Percentiles rank a stretch among this genome's conserved stretches.
phyloP scores from a whole-genome alignment of 2,888 invertebrate species.

The Oasisia sp. region DNA sequence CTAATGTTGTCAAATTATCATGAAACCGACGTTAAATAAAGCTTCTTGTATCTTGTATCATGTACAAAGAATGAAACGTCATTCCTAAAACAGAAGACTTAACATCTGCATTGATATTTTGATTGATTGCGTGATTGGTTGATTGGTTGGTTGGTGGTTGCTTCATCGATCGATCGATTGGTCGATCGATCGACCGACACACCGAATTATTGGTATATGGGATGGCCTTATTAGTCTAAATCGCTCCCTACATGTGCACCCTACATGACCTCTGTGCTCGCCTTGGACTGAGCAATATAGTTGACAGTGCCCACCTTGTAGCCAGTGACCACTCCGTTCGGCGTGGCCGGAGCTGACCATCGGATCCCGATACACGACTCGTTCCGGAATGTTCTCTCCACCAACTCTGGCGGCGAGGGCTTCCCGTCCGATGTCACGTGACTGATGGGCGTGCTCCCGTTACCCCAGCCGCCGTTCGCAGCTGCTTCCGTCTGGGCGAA shows the following conservation, averaged over 20 bases:
- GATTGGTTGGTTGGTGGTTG: no score
- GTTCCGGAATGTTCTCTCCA: slow-evolving; percentile 72
- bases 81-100: no score
- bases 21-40: no score
- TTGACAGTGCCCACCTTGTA: slow-evolving; percentile 60
- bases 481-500: slow-evolving; percentile 46
- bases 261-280: neutral
- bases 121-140: no score
- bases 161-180: no score
- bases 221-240: neutral
- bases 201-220: no score
- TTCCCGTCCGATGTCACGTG: slow-evolving; percentile 61
- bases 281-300: slow-evolving; percentile 18
- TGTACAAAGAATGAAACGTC: no score
- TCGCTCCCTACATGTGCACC: neutral
- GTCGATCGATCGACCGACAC: no score
- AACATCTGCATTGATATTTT: no score
- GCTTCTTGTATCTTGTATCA: no score
- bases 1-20: no score
- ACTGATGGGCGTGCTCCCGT: slow-evolving; percentile 37
- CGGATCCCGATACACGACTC: slow-evolving; percentile 72
- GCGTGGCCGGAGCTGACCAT: slow-evolving; percentile 67
- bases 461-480: slow-evolving; percentile 46
- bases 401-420: slow-evolving; percentile 77
- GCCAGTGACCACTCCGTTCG: slow-evolving; percentile 66